Percentiles rank a stretch among this genome's conserved stretches.
These are phyloP conservation scores for Saguinus midas DNA, from an alignment of 2,113 vertebrate genomes.

Conservation along the genomic window DNA sequence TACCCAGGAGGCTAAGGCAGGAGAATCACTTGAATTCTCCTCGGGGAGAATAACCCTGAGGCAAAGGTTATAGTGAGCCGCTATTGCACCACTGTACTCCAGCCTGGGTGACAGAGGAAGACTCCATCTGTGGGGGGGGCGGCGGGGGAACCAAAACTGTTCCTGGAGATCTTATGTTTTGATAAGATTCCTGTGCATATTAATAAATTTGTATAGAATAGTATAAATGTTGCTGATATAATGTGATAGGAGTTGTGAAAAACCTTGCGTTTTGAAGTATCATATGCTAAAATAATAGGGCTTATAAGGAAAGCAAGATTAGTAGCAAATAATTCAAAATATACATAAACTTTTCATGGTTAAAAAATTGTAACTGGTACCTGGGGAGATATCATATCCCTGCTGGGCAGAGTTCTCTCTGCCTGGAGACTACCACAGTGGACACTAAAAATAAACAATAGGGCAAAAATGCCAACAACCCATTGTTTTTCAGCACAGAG, in stretches of 20 bases:
- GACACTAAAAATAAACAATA: background rate
- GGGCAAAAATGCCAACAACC: background rate
- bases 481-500: background rate
- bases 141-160: background rate
- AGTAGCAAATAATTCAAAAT: slow-evolving; percentile 1
- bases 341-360: background rate
- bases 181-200: background rate
- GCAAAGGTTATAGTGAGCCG: too few species aligned
- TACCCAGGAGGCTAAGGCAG: too few species aligned
- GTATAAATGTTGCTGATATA: background rate
- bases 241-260: background rate
- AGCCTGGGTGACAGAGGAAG: too few species aligned
- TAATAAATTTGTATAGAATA: background rate
- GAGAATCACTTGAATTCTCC: too few species aligned
- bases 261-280: background rate
- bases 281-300: background rate
- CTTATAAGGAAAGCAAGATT: background rate
- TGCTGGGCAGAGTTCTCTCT: background rate
- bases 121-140: too few species aligned
- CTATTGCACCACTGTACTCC: too few species aligned
- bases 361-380: background rate
- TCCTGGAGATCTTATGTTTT: background rate
- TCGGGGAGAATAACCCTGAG: too few species aligned
- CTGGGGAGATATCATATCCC: background rate
- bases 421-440: background rate